Conservation (phyloP, 2,113 vertebrate species). For the Aythya baeri region DNA sequence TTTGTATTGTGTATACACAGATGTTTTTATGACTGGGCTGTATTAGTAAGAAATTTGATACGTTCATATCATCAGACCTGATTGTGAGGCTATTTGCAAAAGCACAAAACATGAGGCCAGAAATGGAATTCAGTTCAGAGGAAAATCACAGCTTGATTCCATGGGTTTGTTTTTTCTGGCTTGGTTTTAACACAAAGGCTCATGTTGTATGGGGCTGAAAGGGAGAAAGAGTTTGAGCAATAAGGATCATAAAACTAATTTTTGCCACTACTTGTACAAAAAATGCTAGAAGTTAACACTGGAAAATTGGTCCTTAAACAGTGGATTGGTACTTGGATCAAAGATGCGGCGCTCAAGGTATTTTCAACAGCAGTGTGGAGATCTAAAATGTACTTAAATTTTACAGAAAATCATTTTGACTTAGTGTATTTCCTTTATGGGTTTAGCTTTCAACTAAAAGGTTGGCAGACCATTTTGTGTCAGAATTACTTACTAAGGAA, state of each 20-base stretch:
- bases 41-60: neutral
- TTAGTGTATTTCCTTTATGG: neutral
- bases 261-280: neutral
- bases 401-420: neutral
- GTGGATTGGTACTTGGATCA: neutral
- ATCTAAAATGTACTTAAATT: neutral
- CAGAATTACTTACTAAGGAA: neutral
- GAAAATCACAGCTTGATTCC: neutral
- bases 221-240: neutral
- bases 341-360: neutral
- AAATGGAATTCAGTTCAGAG: neutral
- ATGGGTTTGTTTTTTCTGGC: fast-evolving
- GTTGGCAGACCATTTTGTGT: neutral
- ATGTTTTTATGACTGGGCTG: neutral
- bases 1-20: neutral
- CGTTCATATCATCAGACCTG: fast-evolving
- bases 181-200: neutral
- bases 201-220: neutral
- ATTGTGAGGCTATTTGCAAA: neutral
- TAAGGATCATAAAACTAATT: neutral
- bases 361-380: neutral
- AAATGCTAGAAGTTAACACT: constrained; percentile 20
- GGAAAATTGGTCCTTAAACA: neutral
- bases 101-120: neutral
- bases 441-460: neutral